These are phyloP conservation scores for Papilio aristodemus DNA, from an alignment of 1,140 invertebrate species.

Conservation along the genomic window DNA sequence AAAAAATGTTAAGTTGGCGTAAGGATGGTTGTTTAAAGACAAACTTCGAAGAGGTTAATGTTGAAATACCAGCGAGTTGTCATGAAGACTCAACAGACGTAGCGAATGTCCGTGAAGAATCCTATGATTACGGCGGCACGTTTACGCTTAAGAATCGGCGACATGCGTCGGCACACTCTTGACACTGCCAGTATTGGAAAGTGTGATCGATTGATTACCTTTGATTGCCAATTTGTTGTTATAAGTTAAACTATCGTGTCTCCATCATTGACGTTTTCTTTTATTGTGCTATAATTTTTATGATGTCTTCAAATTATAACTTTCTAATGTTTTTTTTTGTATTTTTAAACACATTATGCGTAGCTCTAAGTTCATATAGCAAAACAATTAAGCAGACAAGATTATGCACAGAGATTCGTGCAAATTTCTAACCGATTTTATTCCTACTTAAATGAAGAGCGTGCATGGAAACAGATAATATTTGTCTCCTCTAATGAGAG, in stretches of 20 bases:
- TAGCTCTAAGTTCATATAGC: too few species aligned
- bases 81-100: conserved; percentile 11
- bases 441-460: too few species aligned
- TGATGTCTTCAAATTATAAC: background rate
- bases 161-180: conserved; percentile 15
- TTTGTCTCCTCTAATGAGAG: too few species aligned
- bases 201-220: conserved; percentile 15
- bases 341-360: background rate
- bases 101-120: conserved; percentile 11
- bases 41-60: background rate
- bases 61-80: background rate
- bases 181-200: conserved; percentile 10
- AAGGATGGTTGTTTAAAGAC: too few species aligned
- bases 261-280: background rate
- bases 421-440: too few species aligned
- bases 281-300: conserved; percentile 11
- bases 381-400: too few species aligned
- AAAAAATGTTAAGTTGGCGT: too few species aligned
- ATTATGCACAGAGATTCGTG: too few species aligned
- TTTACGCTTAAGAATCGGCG: background rate
- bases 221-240: conserved; percentile 14
- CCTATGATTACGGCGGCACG: background rate
- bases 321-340: too few species aligned
- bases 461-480: too few species aligned
- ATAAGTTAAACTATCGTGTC: background rate